Percentiles rank a stretch among this genome's conserved stretches.
phyloP scores from a whole-genome alignment of 2,888 invertebrate species.

The Drosophila paramelanica region DNA sequence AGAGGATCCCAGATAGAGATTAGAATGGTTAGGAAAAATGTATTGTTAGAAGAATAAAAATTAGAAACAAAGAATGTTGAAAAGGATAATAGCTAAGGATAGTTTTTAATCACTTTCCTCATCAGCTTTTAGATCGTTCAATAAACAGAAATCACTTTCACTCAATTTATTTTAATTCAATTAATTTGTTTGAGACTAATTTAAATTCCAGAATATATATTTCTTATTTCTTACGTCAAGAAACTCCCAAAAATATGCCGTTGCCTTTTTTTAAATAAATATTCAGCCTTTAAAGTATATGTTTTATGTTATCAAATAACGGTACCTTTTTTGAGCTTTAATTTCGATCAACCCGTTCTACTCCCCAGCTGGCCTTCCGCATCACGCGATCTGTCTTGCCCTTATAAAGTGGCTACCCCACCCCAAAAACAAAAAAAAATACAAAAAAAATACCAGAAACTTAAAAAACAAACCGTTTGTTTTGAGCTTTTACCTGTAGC shows the following conservation, averaged over 20 bases:
- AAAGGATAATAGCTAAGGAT: too few relatives aligned
- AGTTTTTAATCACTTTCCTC: too few relatives aligned
- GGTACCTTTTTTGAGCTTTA: conserved; percentile 15
- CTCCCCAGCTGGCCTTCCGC: conserved; percentile 40
- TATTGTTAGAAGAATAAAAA: background rate
- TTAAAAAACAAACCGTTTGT: conserved; percentile 56
- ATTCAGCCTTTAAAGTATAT: conserved; percentile 11
- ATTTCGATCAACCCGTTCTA: background rate
- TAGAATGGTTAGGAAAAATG: background rate
- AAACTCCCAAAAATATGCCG: background rate
- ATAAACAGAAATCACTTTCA: too few relatives aligned
- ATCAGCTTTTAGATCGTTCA: too few relatives aligned
- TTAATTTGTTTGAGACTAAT: background rate
- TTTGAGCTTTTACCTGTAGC: conserved; percentile 73
- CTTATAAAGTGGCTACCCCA: conserved; percentile 58
- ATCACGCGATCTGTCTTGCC: conserved; percentile 66
- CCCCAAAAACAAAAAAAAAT: conserved; percentile 21
- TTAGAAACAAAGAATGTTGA: background rate
- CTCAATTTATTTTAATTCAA: background rate
- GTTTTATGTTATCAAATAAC: conserved; percentile 30
- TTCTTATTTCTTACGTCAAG: too few relatives aligned
- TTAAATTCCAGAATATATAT: too few relatives aligned
- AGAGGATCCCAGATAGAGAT: conserved; percentile 19
- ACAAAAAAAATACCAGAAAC: conserved; percentile 14
- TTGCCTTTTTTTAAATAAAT: too few relatives aligned